These are phyloP conservation scores for Loripinus fragilis DNA, from an alignment of 2,888 invertebrate genomes.

Conservation along the genomic window DNA sequence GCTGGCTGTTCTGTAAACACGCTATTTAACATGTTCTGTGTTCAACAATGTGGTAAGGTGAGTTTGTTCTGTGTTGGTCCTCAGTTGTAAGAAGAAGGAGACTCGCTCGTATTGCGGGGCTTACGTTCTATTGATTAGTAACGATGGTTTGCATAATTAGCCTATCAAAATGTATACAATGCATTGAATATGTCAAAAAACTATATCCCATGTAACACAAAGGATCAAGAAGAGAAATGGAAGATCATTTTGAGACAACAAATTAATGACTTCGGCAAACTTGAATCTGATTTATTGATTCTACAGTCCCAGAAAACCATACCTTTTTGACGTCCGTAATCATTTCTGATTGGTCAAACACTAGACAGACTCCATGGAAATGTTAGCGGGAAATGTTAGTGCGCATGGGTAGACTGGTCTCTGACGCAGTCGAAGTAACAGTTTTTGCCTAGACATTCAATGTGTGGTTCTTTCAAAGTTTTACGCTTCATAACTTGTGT, in stretches of 20 bases:
- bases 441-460: background rate
- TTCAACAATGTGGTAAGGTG: no score
- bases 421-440: slow-evolving; percentile 8
- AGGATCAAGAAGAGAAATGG: slow-evolving; percentile 33
- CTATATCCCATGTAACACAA: slow-evolving; percentile 47
- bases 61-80: no score
- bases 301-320: background rate
- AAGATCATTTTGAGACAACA: slow-evolving; percentile 16
- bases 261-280: slow-evolving; percentile 21
- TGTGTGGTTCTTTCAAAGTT: background rate
- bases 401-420: slow-evolving; percentile 1
- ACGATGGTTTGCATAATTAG: slow-evolving; percentile 52
- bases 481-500: slow-evolving; percentile 8
- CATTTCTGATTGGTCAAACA: slow-evolving; percentile 10
- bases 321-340: background rate
- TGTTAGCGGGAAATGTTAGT: slow-evolving; percentile 2
- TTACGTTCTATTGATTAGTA: slow-evolving; percentile 4
- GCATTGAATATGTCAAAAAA: slow-evolving; percentile 62
- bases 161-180: slow-evolving; percentile 71
- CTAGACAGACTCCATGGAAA: background rate
- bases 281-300: slow-evolving; percentile 13
- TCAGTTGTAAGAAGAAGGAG: background rate
- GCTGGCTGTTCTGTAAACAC: no score
- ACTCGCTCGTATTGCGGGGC: background rate
- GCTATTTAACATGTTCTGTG: no score